Base-by-base conservation (phyloP, 2,113 vertebrate species). In the Elgaria multicarinata region DNA sequence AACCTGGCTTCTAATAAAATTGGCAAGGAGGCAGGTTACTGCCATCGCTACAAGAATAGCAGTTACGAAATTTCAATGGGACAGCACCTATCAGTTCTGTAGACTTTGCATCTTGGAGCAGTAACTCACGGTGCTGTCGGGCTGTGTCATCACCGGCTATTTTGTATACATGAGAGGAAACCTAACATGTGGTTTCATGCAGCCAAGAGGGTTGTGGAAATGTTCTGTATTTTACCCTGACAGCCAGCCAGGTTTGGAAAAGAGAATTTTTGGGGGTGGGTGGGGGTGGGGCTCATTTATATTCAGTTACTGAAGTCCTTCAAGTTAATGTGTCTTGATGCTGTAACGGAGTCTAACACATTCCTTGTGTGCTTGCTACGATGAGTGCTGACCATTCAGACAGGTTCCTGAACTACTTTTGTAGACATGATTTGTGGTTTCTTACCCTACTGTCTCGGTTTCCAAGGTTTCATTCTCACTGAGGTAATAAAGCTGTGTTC, bases 11-110 rank as follows among this genome's bases (percentile, higher is more conserved):
- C 6, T 66, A 79, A 33, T 64, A 55, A 67, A 55, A 0, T 0
- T 77, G 36, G 69, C 20, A 92, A 90, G 36, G n/a, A 24, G 24
- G 93, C n/a, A 31, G 5, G 16, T 28, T 89, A 36, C 2, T 85
- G 50, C 18, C 50, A 50, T 44, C 87, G 80, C 6, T 91, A 28
- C 53, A 77, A 93, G 28, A 62, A 92, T 16, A 36, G 1, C 24
- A 67, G 50, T 71, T 28, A 24, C 28, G 28, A 64, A 39, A 2
- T 16, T 82, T 16, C 72, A 58, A 24, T 26, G 87, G n/a, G 72
- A 85, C 69, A 55, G 6, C 10, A 64, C 1, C 7, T 33, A 31
- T 87, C 31, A 16, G 28, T 71, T 80, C 46, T 77, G 71, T 28
- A 31, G 55, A 28, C 36, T 69, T 26, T 53, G 33, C 16, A 3